Conservation (phyloP, 2,113 vertebrate species). For the Dicentrarchus labrax region DNA sequence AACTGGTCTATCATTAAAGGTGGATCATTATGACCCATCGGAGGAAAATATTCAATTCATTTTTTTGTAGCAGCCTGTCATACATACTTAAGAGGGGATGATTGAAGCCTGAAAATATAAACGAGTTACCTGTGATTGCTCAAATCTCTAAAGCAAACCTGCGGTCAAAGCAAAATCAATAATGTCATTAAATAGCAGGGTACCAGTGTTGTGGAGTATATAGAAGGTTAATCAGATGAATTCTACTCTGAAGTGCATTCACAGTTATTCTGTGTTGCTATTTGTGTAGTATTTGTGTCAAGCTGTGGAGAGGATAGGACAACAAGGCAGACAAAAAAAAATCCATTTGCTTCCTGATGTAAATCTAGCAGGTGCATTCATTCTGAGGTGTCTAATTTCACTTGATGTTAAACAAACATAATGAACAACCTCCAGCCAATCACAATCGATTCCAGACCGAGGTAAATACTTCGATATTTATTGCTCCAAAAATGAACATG, state of each 20-base stretch:
- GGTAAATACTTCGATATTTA: constrained; percentile 2
- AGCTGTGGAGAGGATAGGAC: neutral
- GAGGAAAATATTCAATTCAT: constrained; percentile 25
- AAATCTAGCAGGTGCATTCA: constrained; percentile 23
- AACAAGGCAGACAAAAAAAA: constrained; percentile 5
- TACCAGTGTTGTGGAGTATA: constrained; percentile 12
- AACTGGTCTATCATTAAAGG: constrained; percentile 48
- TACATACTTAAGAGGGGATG: neutral
- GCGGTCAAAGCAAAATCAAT: constrained; percentile 42
- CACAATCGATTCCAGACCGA: constrained; percentile 7
- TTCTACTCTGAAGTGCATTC: neutral
- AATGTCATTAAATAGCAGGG: constrained; percentile 28
- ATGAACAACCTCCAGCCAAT: constrained; percentile 32
- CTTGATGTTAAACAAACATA: constrained; percentile 25
- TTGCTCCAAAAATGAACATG: constrained; percentile 6
- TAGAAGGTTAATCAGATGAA: constrained; percentile 34
- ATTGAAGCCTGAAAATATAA: constrained; percentile 18
- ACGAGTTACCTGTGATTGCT: constrained; percentile 3
- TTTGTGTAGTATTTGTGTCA: neutral
- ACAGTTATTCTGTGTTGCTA: neutral
- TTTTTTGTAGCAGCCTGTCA: constrained; percentile 19
- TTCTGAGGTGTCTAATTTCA: constrained; percentile 26
- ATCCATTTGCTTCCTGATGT: neutral
- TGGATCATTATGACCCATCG: constrained; percentile 4
- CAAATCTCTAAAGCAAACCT: constrained; percentile 31